Conservation (phyloP, 2,888 invertebrate genomes). For the Notodromas monacha region DNA sequence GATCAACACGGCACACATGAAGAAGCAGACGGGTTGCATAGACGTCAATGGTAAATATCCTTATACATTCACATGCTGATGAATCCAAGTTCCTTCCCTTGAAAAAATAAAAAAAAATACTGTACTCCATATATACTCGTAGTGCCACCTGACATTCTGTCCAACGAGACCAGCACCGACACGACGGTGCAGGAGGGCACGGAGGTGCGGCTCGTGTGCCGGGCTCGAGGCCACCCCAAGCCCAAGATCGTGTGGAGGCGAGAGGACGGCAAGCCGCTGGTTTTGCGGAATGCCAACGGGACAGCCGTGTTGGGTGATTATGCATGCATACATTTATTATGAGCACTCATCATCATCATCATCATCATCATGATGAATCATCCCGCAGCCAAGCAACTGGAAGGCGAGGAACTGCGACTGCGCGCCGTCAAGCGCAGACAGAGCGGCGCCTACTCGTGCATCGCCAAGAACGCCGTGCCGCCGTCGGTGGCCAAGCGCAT, state of each 20-base stretch:
- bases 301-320: too few species aligned
- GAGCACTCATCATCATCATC: too few species aligned
- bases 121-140: too few species aligned
- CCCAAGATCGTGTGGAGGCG: slow-evolving; percentile 29
- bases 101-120: too few species aligned
- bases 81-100: too few species aligned
- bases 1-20: slow-evolving; percentile 58
- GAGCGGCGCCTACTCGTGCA: slow-evolving; percentile 70
- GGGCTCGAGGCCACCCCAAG: slow-evolving; percentile 33
- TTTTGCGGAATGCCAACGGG: too few species aligned
- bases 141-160: slow-evolving; percentile 46
- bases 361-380: too few species aligned
- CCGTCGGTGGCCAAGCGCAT: slow-evolving; percentile 65
- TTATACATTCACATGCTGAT: too few species aligned
- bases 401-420: slow-evolving; percentile 35
- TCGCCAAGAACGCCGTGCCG: slow-evolving; percentile 57
- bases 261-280: slow-evolving; percentile 21
- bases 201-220: slow-evolving; percentile 35
- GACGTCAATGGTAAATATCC: slow-evolving; percentile 65
- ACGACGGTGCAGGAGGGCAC: slow-evolving; percentile 35
- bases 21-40: slow-evolving; percentile 51
- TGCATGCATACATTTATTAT: too few species aligned
- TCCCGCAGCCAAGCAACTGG: slow-evolving; percentile 27
- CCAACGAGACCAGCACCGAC: slow-evolving; percentile 40
- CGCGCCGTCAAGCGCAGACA: slow-evolving; percentile 50